A percentile compares a stretch with the other conserved stretches of the same genome.
These are phyloP conservation scores for Cotesia typhae DNA, from an alignment of 1,140 invertebrate genomes.

Conservation along the genomic window DNA sequence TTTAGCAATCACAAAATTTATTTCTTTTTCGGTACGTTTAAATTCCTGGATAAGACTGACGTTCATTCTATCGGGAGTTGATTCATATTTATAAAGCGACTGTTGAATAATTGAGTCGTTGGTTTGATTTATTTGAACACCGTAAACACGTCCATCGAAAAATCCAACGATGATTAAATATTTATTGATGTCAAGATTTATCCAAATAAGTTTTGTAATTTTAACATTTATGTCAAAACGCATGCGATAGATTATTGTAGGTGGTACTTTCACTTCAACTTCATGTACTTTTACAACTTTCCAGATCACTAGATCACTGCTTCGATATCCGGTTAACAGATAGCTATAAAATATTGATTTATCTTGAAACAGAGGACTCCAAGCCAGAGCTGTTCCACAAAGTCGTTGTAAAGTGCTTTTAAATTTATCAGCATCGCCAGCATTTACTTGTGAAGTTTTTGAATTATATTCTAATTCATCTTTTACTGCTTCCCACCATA, in stretches of 20 bases:
- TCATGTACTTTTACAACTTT: conserved; percentile 47
- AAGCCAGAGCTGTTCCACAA: conserved; percentile 51
- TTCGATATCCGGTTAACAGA: conserved; percentile 52
- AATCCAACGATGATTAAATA: conserved; percentile 54
- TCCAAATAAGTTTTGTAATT: conserved; percentile 52
- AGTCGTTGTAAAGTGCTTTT: conserved; percentile 44
- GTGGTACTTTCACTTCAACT: conserved; percentile 34
- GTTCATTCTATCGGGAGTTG: conserved; percentile 47
- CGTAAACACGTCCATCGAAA: conserved; percentile 51
- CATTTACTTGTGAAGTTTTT: neutral
- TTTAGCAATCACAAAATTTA: conserved; percentile 18
- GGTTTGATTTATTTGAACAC: conserved; percentile 39
- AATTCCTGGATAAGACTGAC: conserved; percentile 45
- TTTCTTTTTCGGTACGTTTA: conserved; percentile 28
- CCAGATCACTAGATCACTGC: conserved; percentile 55
- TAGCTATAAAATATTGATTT: conserved; percentile 47
- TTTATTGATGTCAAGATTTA: conserved; percentile 37
- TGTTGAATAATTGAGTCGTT: conserved; percentile 36
- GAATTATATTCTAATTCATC: conserved; percentile 37
- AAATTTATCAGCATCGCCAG: conserved; percentile 27
- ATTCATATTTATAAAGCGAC: conserved; percentile 41
- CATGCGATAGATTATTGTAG: conserved; percentile 42
- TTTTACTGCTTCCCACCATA: conserved; percentile 44
- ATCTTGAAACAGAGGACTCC: conserved; percentile 51
- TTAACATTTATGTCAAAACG: conserved; percentile 40